phyloP scores from a whole-genome alignment of 37 sponge, comb jelly and placozoan genomes.

The Petrosia ficiformis region DNA sequence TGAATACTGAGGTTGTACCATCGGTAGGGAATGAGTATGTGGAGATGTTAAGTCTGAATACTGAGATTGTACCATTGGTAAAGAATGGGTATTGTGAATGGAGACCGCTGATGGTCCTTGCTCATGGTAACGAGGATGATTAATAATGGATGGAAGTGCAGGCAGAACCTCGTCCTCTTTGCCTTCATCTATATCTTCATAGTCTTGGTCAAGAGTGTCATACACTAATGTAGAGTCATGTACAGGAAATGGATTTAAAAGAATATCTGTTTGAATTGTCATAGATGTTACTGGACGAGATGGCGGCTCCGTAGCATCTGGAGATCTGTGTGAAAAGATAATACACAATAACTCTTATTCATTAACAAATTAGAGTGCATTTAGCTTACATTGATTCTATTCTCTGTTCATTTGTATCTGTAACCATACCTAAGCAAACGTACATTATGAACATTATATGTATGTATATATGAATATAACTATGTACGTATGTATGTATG shows the following conservation, averaged over 20 bases:
- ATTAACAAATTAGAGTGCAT: too few species aligned
- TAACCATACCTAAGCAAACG: too few species aligned
- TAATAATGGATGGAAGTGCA: not conserved
- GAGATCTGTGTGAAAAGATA: too few species aligned
- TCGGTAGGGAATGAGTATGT: not conserved
- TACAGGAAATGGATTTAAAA: not conserved
- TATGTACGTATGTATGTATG: too few species aligned
- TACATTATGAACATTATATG: too few species aligned
- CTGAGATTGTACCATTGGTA: not conserved
- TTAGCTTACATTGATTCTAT: too few species aligned
- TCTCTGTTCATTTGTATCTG: too few species aligned
- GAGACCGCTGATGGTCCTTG: not conserved
- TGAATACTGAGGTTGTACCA: not conserved
- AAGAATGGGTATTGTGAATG: not conserved
- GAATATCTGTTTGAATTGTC: not conserved
- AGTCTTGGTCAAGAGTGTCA: not conserved
- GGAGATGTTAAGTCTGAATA: not conserved
- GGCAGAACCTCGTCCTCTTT: not conserved
- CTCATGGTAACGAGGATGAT: not conserved
- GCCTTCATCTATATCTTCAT: conserved; percentile 6
- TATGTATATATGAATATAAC: too few species aligned
- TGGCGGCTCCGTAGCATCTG: too few species aligned
- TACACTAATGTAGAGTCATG: not conserved
- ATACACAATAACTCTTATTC: too few species aligned
- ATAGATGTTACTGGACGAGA: conserved; percentile 1